A percentile compares a stretch with the other conserved stretches of the same genome.
Conservation (phyloP, 2,797 vertebrate genomes). For the Sparidentex hasta region DNA sequence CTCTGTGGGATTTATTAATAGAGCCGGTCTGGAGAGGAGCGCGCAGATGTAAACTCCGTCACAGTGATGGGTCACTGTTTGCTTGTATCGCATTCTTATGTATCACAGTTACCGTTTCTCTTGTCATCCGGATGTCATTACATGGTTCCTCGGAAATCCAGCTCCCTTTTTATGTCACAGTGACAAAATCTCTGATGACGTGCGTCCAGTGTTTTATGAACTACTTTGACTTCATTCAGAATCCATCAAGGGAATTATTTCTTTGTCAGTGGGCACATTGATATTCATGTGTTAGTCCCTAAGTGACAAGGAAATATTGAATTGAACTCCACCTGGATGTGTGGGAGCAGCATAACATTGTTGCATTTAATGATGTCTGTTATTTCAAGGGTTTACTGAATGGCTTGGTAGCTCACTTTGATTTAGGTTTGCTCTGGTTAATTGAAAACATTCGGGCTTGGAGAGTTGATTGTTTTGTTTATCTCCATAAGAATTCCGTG, state of each 20-base stretch:
- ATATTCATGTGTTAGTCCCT: slow-evolving; percentile 35
- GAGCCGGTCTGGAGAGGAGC: slow-evolving; percentile 60
- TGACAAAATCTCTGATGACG: slow-evolving; percentile 1
- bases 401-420: background rate
- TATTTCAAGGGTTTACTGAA: slow-evolving; percentile 23
- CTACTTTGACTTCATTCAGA: slow-evolving; percentile 27
- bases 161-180: slow-evolving; percentile 22
- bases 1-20: slow-evolving; percentile 79
- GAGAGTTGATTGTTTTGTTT: too few species aligned
- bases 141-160: background rate
- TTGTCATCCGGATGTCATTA: slow-evolving; percentile 11
- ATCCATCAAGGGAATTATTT: slow-evolving; percentile 17
- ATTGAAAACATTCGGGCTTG: background rate
- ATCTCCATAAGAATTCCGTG: too few species aligned
- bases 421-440: background rate
- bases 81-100: slow-evolving; percentile 46
- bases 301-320: slow-evolving; percentile 34
- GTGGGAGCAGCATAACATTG: slow-evolving; percentile 19
- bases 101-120: slow-evolving; percentile 20
- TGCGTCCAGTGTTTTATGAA: slow-evolving; percentile 11
- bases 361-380: slow-evolving; percentile 7
- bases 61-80: slow-evolving; percentile 54
- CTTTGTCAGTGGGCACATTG: slow-evolving; percentile 20
- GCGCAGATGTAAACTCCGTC: slow-evolving; percentile 60
- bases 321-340: slow-evolving; percentile 18